Base-by-base conservation (phyloP, 2,113 vertebrate species). In the Reinhardtius hippoglossoides region DNA sequence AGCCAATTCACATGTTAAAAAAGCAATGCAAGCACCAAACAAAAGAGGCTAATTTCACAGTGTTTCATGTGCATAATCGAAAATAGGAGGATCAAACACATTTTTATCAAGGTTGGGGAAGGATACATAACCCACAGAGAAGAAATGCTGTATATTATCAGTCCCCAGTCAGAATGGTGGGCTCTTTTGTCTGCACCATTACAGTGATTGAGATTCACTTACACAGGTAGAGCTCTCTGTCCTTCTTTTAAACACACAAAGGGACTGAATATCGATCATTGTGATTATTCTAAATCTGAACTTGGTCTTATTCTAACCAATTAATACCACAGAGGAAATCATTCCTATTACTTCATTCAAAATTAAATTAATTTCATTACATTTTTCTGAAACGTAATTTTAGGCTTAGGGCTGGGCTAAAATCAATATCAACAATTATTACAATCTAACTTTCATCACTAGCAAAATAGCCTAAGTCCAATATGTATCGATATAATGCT, bases 31-130 rank as follows among this genome's bases (percentile, higher is more conserved):
- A 55, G 87, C 63, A 26, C 40, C 56, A 73, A 87, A 92, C 88
- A 89, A 91, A 87, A 82, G 85, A 50, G 68, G 70, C 58, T 90
- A 75, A 91, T 91, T 86, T 89, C 87, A 74, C 76, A 86, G 65
- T 13, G 62, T 24, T 72, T 74, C 58, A 61, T 75, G 24, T 76
- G 66, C 55, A 81, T 75, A 88, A 87, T 82, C 31, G 14, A 23
- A 15, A 71, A 59, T 69, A 52, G 20, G 35, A 60, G 66, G 78
- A 73, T 90, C 64, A 88, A 70, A 80, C 57, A 67, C 23, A 68
- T 79, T 74, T 87, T 86, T 65, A 80, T 86, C 59, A 69, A 76
- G 63, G 78, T 59, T 76, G 26, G 50, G 24, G 18, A 74, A 40
- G 37, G 73, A 60, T 64, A 21, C 54, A 16, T 62, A 61, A 35